Percentiles rank a stretch among this genome's conserved stretches.
Conservation (phyloP, 2,113 vertebrate genomes). For the Plestiodon gilberti region DNA sequence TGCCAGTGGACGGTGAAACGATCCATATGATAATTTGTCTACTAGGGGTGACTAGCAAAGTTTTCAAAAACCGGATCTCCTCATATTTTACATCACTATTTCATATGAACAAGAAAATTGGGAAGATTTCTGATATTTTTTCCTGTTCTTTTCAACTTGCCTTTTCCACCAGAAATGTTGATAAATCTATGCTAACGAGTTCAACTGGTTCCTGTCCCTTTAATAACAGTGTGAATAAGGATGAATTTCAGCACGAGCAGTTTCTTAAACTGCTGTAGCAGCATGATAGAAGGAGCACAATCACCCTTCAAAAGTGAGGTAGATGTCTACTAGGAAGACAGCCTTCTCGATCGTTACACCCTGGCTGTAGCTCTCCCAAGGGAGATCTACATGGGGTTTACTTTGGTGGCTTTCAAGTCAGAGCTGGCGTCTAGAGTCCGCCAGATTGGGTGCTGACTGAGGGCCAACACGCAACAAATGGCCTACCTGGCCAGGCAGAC, state of each 20-base stretch:
- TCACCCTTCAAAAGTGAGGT: no score
- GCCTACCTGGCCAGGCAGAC: no score
- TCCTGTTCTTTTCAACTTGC: background rate
- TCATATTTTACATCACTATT: slow-evolving; percentile 26
- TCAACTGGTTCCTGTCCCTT: background rate
- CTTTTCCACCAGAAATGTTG: background rate
- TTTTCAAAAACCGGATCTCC: slow-evolving; percentile 36
- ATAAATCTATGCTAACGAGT: background rate
- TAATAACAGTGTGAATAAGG: background rate
- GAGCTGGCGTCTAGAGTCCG: no score
- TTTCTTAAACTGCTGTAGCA: background rate
- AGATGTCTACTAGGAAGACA: no score
- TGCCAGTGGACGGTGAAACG: slow-evolving; percentile 62
- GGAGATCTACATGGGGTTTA: no score
- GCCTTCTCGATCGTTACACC: no score
- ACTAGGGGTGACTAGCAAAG: slow-evolving; percentile 57
- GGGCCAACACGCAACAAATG: no score
- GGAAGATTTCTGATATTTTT: slow-evolving; percentile 33
- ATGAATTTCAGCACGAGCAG: background rate
- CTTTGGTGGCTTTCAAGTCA: no score
- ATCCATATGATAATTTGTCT: slow-evolving; percentile 57
- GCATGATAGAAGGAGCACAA: background rate
- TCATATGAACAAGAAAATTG: slow-evolving; percentile 19
- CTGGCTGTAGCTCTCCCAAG: no score
- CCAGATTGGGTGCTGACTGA: no score